Evolutionary conservation across 1,140 invertebrate genomes (phyloP), one percentile per base, ranked within the genome.

Genomic region (Drosophila navojoa): DNA sequence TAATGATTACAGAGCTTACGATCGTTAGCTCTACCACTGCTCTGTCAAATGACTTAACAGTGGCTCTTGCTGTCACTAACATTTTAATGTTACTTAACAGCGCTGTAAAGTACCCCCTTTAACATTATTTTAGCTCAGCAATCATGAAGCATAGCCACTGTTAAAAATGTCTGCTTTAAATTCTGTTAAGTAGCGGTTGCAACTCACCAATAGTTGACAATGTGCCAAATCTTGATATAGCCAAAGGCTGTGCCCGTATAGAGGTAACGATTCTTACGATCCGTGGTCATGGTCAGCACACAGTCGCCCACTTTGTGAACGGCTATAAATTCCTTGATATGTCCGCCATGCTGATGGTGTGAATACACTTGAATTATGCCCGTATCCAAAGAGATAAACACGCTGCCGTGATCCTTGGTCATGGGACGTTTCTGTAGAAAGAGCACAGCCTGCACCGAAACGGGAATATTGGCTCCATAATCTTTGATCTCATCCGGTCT

Each of bases 141-240:
- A 38, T 38, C 10, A 4, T 11, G 3, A 11, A 11, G 9, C 35
- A 38, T 11, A 32, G 32, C 32, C 32, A 32, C 32, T 32, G 32
- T 32, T 9, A 32, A 38, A 3, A 11, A 35, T 35, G 6, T 11
- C 35, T 4, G 7, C 11, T 38, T 38, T 11, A 38, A 38, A 38
- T 11, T 11, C 11, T 38, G 32, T 32, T 13, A 22, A 2, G 1
- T 15, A 42, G n/a, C 11, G 1, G 10, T 44, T 15, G 38, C 5
- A n/a, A 79, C 81, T 85, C 62, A 91, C 90, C 90, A 87, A 74
- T 93, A 96, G 85, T 96, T 95, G 35, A 90, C 93, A 84, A 96
- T 92, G 32, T 95, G 91, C 95, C 95, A 96, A 5, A 95, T 93
- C 92, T 96, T 96, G 16, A 96, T 93, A 75, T 96, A 96, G 7